Conservation (phyloP, 2,113 vertebrate genomes). For the Thalassarche chlororhynchos region DNA sequence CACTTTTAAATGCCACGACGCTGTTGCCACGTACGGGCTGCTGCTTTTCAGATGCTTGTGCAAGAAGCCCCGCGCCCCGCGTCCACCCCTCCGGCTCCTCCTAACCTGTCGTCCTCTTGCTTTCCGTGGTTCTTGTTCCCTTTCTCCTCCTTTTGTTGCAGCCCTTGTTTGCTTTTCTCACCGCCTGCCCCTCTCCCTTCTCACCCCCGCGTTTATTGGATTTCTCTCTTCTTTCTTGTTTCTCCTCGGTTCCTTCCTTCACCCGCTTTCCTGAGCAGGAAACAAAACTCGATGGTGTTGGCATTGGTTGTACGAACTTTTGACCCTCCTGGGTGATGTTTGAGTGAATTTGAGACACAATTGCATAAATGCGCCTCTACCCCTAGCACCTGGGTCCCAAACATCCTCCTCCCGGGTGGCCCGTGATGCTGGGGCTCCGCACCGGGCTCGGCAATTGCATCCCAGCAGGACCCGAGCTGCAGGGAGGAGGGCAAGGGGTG, state of each 20-base stretch:
- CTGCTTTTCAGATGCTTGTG: neutral
- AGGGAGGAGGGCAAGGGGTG: neutral
- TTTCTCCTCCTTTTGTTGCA: neutral
- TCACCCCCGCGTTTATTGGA: constrained; percentile 43
- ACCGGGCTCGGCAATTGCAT: too few species aligned
- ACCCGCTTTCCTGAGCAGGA: neutral
- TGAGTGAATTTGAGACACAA: neutral
- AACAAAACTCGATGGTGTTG: neutral
- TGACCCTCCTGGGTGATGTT: neutral
- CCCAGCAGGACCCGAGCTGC: rapidly evolving
- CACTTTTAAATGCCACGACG: rapidly evolving
- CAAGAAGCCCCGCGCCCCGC: neutral
- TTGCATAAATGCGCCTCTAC: neutral
- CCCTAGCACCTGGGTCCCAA: neutral
- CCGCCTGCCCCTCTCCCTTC: constrained; percentile 32
- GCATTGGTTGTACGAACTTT: neutral
- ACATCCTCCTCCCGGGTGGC: neutral
- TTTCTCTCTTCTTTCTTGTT: constrained; percentile 28
- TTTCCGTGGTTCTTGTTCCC: neutral
- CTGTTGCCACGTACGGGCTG: neutral
- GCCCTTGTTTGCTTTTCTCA: constrained; percentile 64
- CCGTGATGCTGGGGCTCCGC: rapidly evolving
- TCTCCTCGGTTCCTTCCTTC: constrained; percentile 12
- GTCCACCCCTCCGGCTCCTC: neutral
- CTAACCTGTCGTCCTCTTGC: neutral